phyloP scores from a whole-genome alignment of 2,797 vertebrate genomes.

The Trachops cirrhosus region DNA sequence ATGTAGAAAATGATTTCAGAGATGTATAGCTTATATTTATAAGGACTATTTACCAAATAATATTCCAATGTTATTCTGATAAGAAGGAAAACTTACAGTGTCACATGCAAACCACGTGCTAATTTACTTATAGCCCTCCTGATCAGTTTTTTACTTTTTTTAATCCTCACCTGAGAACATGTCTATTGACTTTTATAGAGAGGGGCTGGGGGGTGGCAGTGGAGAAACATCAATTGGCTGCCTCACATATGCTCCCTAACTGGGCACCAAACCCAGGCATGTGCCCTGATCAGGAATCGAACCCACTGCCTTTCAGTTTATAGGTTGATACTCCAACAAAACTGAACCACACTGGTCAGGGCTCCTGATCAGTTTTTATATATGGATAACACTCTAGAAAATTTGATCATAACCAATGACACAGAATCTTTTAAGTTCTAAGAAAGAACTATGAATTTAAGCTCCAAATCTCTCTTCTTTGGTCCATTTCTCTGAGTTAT shows the following conservation, averaged over 20 bases:
- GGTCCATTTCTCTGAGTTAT: neutral
- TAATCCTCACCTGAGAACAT: neutral
- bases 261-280: neutral
- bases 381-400: neutral
- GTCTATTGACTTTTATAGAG: neutral
- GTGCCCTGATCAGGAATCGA: neutral
- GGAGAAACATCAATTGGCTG: neutral
- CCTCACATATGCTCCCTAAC: neutral
- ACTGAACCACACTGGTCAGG: neutral
- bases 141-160: neutral
- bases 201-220: too few species aligned
- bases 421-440: slow-evolving; percentile 8
- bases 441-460: neutral
- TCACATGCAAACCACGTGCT: neutral
- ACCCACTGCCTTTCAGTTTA: neutral
- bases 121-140: neutral
- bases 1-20: neutral
- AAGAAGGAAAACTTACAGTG: neutral
- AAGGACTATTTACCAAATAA: neutral
- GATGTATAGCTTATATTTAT: neutral
- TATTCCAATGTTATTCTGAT: neutral
- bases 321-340: neutral
- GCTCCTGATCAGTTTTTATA: neutral
- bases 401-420: neutral
- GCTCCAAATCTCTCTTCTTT: neutral